Conservation (phyloP, 2,797 vertebrate genomes). For the Hybognathus amarus region DNA sequence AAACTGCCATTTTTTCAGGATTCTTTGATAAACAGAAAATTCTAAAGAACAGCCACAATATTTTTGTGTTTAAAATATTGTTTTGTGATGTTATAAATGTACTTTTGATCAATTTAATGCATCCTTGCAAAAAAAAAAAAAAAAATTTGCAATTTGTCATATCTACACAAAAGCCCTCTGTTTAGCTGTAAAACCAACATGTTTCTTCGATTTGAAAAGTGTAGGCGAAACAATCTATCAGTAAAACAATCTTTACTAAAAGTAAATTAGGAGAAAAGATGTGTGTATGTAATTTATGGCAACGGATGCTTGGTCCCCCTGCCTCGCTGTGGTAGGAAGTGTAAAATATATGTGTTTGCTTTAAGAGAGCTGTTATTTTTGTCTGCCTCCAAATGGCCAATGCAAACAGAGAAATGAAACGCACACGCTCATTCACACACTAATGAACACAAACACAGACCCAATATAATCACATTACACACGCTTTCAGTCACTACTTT, state of each 20-base stretch:
- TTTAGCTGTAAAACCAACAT: neutral
- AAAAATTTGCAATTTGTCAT: no score
- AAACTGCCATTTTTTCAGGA: neutral
- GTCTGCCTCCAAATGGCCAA: conserved; percentile 61
- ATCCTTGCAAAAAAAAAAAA: neutral
- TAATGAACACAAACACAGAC: conserved; percentile 33
- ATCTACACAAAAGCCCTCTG: neutral
- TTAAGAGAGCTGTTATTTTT: conserved; percentile 71
- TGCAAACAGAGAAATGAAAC: conserved; percentile 57
- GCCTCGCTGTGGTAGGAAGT: conserved; percentile 71
- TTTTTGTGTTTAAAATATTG: neutral
- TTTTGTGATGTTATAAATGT: neutral
- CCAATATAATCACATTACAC: neutral
- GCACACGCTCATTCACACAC: conserved; percentile 47
- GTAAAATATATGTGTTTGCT: conserved; percentile 78
- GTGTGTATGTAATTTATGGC: conserved; percentile 70
- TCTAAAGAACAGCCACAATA: no score
- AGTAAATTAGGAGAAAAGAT: conserved; percentile 2
- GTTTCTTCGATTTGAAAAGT: neutral
- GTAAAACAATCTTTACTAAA: no score
- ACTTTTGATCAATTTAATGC: neutral
- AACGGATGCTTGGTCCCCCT: conserved; percentile 76
- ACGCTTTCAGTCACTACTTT: conserved; percentile 53
- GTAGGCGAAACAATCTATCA: neutral
- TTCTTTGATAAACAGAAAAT: no score